phyloP scores from a whole-genome alignment of 2,113 vertebrate genomes.

The Gallinago jamesoni region DNA sequence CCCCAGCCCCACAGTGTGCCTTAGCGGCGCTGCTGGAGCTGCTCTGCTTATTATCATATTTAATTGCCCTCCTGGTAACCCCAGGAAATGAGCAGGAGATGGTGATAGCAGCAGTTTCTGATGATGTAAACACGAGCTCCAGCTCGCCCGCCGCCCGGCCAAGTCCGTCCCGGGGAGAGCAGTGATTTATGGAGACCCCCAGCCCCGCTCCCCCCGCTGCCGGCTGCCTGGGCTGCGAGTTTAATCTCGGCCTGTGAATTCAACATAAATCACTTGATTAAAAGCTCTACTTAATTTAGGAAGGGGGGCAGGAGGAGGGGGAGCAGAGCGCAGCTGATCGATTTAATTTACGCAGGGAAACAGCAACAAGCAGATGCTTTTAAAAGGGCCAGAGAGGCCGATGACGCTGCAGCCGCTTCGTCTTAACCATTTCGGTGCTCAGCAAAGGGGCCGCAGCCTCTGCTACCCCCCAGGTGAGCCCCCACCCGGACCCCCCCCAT shows the following conservation, averaged over 20 bases:
- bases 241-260: neutral
- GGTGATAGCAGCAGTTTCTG: slow-evolving; percentile 28
- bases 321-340: slow-evolving; percentile 14
- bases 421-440: neutral
- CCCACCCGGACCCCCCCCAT: rapidly evolving
- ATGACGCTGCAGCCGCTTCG: neutral
- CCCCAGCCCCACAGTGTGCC: neutral
- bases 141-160: neutral
- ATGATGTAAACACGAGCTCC: slow-evolving; percentile 67
- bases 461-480: rapidly evolving
- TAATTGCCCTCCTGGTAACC: slow-evolving; percentile 75
- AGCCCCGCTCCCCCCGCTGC: neutral
- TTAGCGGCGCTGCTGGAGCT: slow-evolving; percentile 44
- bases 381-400: neutral
- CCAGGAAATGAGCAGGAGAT: slow-evolving; percentile 53
- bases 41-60: slow-evolving; percentile 77
- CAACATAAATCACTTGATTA: slow-evolving; percentile 63
- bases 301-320: too few species aligned
- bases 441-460: neutral
- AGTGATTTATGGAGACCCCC: slow-evolving; percentile 2
- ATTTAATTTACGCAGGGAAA: slow-evolving; percentile 54
- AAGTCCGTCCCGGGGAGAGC: slow-evolving; percentile 18
- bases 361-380: slow-evolving; percentile 17
- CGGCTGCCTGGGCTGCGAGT: neutral
- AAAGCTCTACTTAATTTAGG: slow-evolving; percentile 62